Conservation (phyloP, 2,888 invertebrate species). For the Anodontia alba region DNA sequence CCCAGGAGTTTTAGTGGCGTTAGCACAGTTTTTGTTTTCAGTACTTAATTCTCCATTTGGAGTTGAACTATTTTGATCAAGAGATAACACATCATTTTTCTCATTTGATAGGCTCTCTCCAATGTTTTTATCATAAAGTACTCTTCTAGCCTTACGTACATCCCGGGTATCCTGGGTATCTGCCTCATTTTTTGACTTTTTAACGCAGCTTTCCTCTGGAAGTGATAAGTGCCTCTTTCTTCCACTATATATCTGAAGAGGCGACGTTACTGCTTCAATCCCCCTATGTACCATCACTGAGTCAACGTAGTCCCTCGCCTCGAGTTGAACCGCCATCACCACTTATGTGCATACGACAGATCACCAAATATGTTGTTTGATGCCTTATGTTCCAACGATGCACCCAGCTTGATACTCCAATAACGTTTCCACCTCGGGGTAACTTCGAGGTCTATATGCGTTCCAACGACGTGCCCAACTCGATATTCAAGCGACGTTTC, state of each 20-base stretch:
- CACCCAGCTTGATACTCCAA: not conserved
- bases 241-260: not conserved
- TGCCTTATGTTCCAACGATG: not conserved
- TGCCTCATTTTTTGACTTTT: not conserved
- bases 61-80: too few species aligned
- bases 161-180: not conserved
- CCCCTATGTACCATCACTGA: not conserved
- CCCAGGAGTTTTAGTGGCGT: too few species aligned
- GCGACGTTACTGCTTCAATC: not conserved
- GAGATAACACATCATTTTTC: not conserved
- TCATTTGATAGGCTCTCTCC: not conserved
- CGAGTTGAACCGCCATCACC: not conserved
- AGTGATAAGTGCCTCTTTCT: not conserved
- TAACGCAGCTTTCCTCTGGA: not conserved
- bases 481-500: too few species aligned
- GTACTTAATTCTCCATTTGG: not conserved
- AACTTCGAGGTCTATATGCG: not conserved
- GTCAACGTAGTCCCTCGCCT: not conserved
- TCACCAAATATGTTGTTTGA: not conserved
- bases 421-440: not conserved
- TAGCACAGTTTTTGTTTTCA: too few species aligned
- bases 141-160: not conserved
- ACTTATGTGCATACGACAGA: not conserved
- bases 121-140: not conserved
- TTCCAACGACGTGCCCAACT: too few species aligned